Base-by-base conservation (phyloP, 2,113 vertebrate species). In the Puntigrus tetrazona region DNA sequence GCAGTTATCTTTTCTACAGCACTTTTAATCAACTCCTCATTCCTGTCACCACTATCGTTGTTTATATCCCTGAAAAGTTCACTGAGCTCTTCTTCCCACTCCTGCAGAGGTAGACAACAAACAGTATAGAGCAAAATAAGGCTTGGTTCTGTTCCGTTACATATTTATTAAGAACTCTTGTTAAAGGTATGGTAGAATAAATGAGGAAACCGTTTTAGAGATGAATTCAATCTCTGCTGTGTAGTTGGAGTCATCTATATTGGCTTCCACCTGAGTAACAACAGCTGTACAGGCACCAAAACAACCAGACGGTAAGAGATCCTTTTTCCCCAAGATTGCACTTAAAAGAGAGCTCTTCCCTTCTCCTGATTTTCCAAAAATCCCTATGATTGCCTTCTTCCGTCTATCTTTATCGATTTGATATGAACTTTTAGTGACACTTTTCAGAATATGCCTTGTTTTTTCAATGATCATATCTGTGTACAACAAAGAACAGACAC, bases 221-320 rank as follows among this genome's bases (percentile, higher is more conserved):
- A 92, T 90, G 76, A 93, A 89, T 78, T 92, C 89, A 52, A 92
- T 92, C 6, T 91, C 87, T 80, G 91, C 91, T 72, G 69, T 88
- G 79, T 91, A 92, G 0, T 75, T 89, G 29, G 4, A 2, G 57
- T 41, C 70, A 1, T 3, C 3, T 10, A 0, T 78, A 69, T 90
- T 92, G 0, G 89, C 85, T 75, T 92, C 88, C 41, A 93, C 87
- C 63, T 91, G 87, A n/a, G 91, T 91, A 63, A 92, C 77, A 84
- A 90, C 90, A 59, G 92, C 78, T 41, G 92, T 94, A 61, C 92
- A 93, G 2, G 93, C 92, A 29, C 1, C 59, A n/a, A 85, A 2
- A 16, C 14, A 27, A 81, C 90, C 91, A 78, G 86, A 85, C 1
- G 92, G 91, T 34, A 93, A 41, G 27, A 91, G 78, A 7, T 87